Evolutionary conservation across 2,113 vertebrate species (phyloP).

Genomic region (Ciconia maguari): DNA sequence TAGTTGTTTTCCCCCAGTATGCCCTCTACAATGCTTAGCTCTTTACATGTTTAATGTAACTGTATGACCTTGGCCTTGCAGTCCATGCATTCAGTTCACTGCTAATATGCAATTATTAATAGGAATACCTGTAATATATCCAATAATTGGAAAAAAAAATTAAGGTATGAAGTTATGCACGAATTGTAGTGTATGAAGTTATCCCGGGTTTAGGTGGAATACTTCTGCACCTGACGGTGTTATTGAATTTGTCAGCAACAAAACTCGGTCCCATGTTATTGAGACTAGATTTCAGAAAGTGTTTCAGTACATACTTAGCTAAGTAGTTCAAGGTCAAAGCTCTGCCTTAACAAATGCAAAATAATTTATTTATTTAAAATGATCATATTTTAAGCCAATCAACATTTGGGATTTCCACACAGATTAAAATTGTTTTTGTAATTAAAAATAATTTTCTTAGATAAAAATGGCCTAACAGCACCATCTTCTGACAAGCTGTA

Average conservation of each 20-base stretch:
- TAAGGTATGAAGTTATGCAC: no score
- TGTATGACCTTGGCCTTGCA: neutral
- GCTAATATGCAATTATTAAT: neutral
- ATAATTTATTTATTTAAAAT: conserved; percentile 23
- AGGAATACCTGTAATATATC: neutral
- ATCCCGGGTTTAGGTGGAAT: neutral
- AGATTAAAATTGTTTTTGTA: neutral
- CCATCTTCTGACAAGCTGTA: conserved; percentile 67
- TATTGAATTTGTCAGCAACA: neutral
- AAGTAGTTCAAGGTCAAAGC: conserved; percentile 7
- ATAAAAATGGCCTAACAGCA: conserved; percentile 61
- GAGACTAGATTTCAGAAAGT: neutral
- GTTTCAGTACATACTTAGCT: neutral
- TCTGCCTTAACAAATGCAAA: neutral
- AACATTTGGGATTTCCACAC: neutral
- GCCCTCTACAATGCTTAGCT: neutral
- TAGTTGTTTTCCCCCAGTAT: neutral
- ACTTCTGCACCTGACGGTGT: neutral
- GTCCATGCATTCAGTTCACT: neutral
- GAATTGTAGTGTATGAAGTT: neutral
- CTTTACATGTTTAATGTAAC: neutral
- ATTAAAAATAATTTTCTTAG: neutral
- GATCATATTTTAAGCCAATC: neutral
- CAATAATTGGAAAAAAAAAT: neutral
- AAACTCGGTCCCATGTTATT: neutral